Conservation (phyloP, 2,113 vertebrate genomes). For the Cottus gobio region DNA sequence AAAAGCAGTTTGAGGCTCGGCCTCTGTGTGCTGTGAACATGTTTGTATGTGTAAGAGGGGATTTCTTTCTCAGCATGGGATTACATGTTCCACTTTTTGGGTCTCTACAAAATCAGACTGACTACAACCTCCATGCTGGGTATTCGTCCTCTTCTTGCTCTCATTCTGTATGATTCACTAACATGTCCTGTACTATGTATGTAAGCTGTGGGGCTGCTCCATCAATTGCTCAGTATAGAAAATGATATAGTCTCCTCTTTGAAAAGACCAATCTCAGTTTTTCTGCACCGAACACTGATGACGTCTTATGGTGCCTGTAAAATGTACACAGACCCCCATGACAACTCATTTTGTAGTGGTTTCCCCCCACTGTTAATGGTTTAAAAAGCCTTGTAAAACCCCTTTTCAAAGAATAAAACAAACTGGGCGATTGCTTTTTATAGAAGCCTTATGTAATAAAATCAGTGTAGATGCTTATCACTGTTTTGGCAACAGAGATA, state of each 20-base stretch:
- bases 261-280: not conserved
- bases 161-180: not conserved
- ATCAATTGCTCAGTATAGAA: not conserved
- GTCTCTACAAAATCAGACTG: conserved; percentile 32
- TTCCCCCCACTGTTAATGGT: not conserved
- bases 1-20: conserved; percentile 44
- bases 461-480: conserved; percentile 11
- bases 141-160: not conserved
- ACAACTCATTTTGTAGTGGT: not conserved
- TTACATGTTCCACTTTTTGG: conserved; percentile 46
- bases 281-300: not conserved
- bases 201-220: not conserved
- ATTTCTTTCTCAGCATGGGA: conserved; percentile 42
- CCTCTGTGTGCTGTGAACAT: conserved; percentile 45
- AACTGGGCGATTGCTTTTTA: not conserved
- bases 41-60: conserved; percentile 52
- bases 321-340: not conserved
- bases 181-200: conserved; percentile 1
- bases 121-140: not conserved
- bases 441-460: conserved; percentile 16
- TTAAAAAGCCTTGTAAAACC: not conserved
- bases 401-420: not conserved
- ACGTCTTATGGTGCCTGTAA: not conserved
- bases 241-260: not conserved
- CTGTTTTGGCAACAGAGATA: conserved; percentile 68